These are phyloP conservation scores for Apaloderma vittatum DNA, from an alignment of 2,113 vertebrate species.

Conservation along the genomic window DNA sequence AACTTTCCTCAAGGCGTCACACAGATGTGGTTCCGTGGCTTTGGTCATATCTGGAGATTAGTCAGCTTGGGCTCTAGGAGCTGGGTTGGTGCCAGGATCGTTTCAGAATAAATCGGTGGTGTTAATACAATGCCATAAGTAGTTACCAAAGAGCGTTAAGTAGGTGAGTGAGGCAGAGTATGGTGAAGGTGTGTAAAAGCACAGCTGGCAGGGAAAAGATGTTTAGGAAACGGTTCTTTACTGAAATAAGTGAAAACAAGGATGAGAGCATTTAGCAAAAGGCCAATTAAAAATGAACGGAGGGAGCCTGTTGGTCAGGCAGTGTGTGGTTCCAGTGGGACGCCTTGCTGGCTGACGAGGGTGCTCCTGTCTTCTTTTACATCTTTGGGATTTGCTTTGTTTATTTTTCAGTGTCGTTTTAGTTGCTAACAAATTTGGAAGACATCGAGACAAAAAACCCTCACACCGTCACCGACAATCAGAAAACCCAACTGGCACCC, in stretches of 20 bases:
- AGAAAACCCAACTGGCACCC: no score
- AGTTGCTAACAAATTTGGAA: background rate
- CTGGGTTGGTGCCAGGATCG: background rate
- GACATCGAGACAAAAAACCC: background rate
- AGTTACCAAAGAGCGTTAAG: background rate
- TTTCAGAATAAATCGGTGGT: background rate
- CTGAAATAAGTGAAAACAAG: background rate
- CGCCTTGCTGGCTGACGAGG: background rate
- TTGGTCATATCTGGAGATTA: background rate
- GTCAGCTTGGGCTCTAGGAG: background rate
- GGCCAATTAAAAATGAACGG: background rate
- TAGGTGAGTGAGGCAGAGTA: background rate
- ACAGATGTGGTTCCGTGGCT: background rate
- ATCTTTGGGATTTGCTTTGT: background rate
- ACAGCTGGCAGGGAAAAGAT: background rate
- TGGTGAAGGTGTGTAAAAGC: background rate
- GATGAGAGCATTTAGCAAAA: background rate
- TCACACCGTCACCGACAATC: background rate
- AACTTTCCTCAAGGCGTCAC: background rate
- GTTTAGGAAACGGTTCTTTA: background rate
- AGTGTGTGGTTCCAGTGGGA: background rate
- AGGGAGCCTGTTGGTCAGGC: background rate
- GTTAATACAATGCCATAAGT: background rate
- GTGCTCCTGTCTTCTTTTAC: background rate
- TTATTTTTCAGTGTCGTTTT: background rate